Evolutionary conservation across 1,140 invertebrate genomes (phyloP).

Genomic region (Gerris buenoi): DNA sequence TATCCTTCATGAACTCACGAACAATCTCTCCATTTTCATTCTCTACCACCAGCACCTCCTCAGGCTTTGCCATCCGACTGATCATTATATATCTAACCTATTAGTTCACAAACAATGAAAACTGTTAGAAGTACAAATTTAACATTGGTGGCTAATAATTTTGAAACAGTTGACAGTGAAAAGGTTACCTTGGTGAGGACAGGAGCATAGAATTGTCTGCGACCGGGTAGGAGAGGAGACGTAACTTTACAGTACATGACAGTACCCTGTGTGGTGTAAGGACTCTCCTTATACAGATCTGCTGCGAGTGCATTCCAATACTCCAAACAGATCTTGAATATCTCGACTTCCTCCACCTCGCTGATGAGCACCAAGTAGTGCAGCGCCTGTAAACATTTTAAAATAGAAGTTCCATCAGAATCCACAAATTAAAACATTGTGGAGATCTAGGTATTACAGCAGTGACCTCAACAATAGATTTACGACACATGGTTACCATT

Average conservation of each 20-base stretch:
- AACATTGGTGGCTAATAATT: background rate
- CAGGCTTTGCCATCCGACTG: slow-evolving; percentile 97
- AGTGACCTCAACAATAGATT: too few species aligned
- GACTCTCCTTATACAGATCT: slow-evolving; percentile 74
- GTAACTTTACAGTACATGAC: slow-evolving; percentile 11
- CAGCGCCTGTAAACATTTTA: slow-evolving; percentile 46
- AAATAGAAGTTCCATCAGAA: too few species aligned
- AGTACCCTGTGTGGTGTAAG: slow-evolving; percentile 27
- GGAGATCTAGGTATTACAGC: too few species aligned
- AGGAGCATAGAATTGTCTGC: slow-evolving; percentile 50
- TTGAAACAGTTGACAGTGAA: too few species aligned
- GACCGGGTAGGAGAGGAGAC: slow-evolving; percentile 19
- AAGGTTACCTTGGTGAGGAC: slow-evolving; percentile 67
- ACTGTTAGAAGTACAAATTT: background rate
- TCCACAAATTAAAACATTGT: too few species aligned
- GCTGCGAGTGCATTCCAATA: slow-evolving; percentile 92
- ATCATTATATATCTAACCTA: slow-evolving; percentile 96
- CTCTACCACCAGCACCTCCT: slow-evolving; percentile 99
- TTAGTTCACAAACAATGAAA: slow-evolving; percentile 6
- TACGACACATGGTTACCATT: too few species aligned
- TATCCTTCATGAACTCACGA: slow-evolving; percentile 99
- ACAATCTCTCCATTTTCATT: slow-evolving; percentile 99
- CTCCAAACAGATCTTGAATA: slow-evolving; percentile 98
- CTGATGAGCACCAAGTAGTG: slow-evolving; percentile 93
- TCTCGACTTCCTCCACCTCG: slow-evolving; percentile 97